Evolutionary conservation across 2,888 invertebrate species (phyloP).

Genomic region (Thecophora atra): DNA sequence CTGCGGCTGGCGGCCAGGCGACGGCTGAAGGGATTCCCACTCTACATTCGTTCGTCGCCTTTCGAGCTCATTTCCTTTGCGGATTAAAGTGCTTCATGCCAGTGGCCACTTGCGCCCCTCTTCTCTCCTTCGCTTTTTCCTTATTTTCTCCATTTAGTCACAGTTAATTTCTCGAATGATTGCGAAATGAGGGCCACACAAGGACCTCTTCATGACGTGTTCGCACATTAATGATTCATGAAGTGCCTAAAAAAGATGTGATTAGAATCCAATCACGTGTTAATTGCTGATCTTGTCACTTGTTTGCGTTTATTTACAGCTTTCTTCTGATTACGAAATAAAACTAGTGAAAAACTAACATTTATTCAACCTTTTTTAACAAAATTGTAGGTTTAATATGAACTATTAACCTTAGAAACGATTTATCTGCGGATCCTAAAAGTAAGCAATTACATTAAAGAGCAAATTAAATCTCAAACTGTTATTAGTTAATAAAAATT

Average conservation of each 20-base stretch:
- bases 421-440: no score
- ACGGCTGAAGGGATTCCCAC: conserved; percentile 13
- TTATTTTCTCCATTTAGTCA: conserved; percentile 22
- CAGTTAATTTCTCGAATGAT: conserved; percentile 36
- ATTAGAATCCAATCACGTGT: no score
- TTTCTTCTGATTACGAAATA: neutral
- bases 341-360: neutral
- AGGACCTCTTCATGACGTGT: no score
- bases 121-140: neutral
- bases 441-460: no score
- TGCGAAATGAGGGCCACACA: conserved; percentile 27
- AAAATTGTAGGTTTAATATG: no score
- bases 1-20: neutral
- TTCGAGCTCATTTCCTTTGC: conserved; percentile 28
- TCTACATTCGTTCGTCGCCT: conserved; percentile 29
- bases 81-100: neutral
- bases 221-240: no score
- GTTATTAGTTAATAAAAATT: no score
- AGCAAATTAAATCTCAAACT: no score
- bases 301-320: no score
- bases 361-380: neutral
- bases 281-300: no score
- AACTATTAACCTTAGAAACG: no score
- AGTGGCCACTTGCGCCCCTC: neutral
- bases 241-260: no score